These are phyloP conservation scores for Pogonophryne albipinna DNA, from an alignment of 2,797 vertebrate species.

Conservation along the genomic window DNA sequence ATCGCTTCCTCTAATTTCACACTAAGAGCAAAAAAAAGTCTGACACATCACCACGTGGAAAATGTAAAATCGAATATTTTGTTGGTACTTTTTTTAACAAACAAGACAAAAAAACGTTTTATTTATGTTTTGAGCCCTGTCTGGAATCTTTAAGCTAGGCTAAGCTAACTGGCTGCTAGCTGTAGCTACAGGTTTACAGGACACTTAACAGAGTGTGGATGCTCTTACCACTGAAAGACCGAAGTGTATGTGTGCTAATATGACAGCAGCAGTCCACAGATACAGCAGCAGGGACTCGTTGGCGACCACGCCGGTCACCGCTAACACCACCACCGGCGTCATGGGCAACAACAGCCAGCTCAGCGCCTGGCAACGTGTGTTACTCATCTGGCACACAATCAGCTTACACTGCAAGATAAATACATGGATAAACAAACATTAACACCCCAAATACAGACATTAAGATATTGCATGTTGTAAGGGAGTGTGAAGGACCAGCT, in stretches of 20 bases:
- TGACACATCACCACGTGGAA: no score
- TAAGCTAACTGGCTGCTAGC: neutral
- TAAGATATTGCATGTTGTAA: neutral
- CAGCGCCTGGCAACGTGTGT: constrained; percentile 92
- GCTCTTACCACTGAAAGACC: constrained; percentile 93
- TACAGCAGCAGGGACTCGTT: constrained; percentile 88
- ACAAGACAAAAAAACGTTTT: no score
- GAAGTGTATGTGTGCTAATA: constrained; percentile 94
- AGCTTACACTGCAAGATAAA: constrained; percentile 90
- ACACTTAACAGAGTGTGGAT: neutral
- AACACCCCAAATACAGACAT: neutral
- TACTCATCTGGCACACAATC: constrained; percentile 99
- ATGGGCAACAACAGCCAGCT: constrained; percentile 94
- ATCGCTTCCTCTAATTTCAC: no score
- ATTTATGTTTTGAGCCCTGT: no score
- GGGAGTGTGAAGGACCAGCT: constrained; percentile 57
- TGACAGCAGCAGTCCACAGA: constrained; percentile 85
- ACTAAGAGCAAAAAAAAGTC: neutral
- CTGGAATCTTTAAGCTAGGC: neutral
- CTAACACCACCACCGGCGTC: constrained; percentile 80
- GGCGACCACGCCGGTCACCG: constrained; percentile 73
- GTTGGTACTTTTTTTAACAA: no score
- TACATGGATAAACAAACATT: neutral
- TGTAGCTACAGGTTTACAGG: neutral
- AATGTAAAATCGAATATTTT: no score